These are phyloP conservation scores for Morpho achilles DNA, from an alignment of 2,888 invertebrate species.

Conservation along the genomic window DNA sequence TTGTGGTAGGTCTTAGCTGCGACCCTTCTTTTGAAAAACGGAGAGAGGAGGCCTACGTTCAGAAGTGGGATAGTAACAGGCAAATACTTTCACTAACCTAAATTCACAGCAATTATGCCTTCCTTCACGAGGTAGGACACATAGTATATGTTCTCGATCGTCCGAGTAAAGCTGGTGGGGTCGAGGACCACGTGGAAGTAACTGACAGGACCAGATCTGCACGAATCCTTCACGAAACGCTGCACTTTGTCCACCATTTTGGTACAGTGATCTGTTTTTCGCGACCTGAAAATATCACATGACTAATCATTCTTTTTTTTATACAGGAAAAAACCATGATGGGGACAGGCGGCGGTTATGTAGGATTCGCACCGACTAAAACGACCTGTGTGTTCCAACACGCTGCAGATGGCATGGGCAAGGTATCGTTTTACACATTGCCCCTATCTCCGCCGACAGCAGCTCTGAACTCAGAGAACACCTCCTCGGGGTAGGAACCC, in stretches of 20 bases:
- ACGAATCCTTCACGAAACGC: constrained; percentile 62
- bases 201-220: constrained; percentile 61
- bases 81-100: constrained; percentile 49
- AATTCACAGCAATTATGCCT: constrained; percentile 65
- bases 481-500: too few species aligned
- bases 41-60: too few species aligned
- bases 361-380: too few species aligned
- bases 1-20: not conserved
- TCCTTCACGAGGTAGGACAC: constrained; percentile 81
- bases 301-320: not conserved
- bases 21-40: too few species aligned
- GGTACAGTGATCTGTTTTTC: constrained; percentile 76
- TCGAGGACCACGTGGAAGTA: constrained; percentile 81
- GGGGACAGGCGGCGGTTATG: too few species aligned
- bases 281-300: constrained; percentile 41
- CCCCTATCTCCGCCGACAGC: too few species aligned
- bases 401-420: too few species aligned
- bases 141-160: constrained; percentile 83
- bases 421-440: too few species aligned
- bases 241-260: constrained; percentile 75
- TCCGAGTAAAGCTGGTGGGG: constrained; percentile 77
- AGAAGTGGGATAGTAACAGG: not conserved
- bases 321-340: too few species aligned
- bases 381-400: too few species aligned
- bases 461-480: too few species aligned